Conservation (phyloP, 1,140 invertebrate species). For the Danaus melanippus region DNA sequence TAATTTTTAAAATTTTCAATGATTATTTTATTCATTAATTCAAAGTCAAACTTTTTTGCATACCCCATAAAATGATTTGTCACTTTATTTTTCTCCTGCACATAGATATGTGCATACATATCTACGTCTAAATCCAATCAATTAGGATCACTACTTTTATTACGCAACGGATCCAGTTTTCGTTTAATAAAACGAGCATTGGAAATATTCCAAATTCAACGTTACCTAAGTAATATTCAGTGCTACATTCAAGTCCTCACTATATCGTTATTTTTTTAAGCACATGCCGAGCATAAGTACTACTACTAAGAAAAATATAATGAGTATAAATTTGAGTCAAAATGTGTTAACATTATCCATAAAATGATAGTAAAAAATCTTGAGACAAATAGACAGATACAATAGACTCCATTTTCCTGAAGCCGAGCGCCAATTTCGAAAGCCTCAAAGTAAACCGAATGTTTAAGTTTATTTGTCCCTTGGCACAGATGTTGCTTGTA, state of each 20-base stretch:
- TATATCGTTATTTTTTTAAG: not conserved
- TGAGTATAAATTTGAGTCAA: too few relatives aligned
- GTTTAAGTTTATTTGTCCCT: conserved; percentile 67
- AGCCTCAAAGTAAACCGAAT: conserved; percentile 25
- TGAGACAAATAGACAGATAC: too few relatives aligned
- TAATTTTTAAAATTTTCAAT: too few relatives aligned
- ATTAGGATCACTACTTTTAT: conserved; percentile 25
- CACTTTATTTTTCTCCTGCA: conserved; percentile 3
- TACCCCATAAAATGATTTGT: too few relatives aligned
- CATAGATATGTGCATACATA: conserved; percentile 7
- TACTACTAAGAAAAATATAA: too few relatives aligned
- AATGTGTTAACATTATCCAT: too few relatives aligned
- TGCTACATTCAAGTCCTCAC: conserved; percentile 12
- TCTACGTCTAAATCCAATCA: conserved; percentile 14
- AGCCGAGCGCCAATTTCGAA: too few relatives aligned
- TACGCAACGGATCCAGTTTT: conserved; percentile 27
- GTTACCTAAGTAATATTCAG: conserved; percentile 25
- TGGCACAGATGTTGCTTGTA: conserved; percentile 67
- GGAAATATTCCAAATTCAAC: conserved; percentile 33
- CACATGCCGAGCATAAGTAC: not conserved
- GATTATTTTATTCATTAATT: too few relatives aligned
- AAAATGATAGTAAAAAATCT: too few relatives aligned
- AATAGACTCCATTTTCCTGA: too few relatives aligned
- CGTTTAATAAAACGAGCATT: conserved; percentile 30
- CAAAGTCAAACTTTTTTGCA: too few relatives aligned